phyloP scores from a whole-genome alignment of 2,797 vertebrate species.

The Apodemus agrarius region DNA sequence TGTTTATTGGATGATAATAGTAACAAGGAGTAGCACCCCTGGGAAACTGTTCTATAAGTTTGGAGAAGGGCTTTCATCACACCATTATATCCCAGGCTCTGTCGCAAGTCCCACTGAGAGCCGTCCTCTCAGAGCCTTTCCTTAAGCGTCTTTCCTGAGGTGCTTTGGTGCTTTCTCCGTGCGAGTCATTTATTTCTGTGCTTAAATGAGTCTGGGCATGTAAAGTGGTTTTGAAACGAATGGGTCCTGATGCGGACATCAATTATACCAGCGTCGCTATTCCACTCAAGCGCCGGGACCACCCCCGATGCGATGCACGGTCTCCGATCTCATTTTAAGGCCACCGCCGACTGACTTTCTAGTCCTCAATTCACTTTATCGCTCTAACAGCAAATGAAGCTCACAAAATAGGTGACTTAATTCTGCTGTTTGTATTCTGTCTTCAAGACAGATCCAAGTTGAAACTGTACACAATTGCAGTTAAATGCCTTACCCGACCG shows the following conservation, averaged over 20 bases:
- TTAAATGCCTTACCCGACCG: background rate
- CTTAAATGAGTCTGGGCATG: background rate
- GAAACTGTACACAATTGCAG: background rate
- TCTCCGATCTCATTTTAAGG: background rate
- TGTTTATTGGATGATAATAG: rapidly evolving
- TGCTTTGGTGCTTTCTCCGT: background rate
- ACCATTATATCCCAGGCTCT: rapidly evolving
- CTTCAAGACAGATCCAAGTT: background rate
- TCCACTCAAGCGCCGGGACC: background rate
- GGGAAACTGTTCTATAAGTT: rapidly evolving
- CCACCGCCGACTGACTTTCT: background rate
- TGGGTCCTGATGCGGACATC: background rate
- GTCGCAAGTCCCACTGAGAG: too few relatives aligned
- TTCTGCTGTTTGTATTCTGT: background rate
- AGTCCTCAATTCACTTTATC: background rate
- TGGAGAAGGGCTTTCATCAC: background rate
- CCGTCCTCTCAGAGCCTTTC: background rate
- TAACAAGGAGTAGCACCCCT: rapidly evolving
- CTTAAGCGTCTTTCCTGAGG: too few relatives aligned
- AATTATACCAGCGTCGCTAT: background rate
- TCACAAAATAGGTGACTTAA: background rate
- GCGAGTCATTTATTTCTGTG: background rate
- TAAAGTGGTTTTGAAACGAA: background rate
- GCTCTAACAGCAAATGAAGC: background rate
- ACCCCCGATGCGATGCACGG: too few relatives aligned